phyloP scores from a whole-genome alignment of 2,888 invertebrate species.

The Galeruca laticollis region DNA sequence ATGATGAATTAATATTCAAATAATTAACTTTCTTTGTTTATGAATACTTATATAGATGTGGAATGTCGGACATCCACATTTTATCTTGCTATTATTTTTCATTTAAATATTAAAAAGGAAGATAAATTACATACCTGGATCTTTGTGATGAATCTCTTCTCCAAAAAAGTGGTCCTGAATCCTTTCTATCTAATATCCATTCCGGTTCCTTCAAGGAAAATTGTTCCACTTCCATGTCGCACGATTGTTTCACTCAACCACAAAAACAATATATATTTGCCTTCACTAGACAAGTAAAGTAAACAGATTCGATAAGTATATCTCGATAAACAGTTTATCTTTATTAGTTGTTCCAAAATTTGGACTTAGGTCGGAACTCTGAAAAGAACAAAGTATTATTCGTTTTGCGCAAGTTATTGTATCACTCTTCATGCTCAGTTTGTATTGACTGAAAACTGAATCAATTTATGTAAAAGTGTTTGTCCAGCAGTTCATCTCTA shows the following conservation, averaged over 20 bases:
- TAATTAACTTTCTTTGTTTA: no score
- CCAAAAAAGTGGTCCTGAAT: constrained; percentile 64
- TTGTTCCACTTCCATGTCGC: constrained; percentile 51
- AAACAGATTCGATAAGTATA: constrained; percentile 1
- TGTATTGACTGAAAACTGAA: constrained; percentile 15
- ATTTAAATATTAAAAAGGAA: no score
- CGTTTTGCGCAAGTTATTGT: neutral
- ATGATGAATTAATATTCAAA: no score
- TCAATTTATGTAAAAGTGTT: neutral
- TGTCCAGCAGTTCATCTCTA: constrained; percentile 5
- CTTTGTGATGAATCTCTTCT: constrained; percentile 60
- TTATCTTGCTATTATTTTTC: no score
- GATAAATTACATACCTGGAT: constrained; percentile 32
- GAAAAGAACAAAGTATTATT: constrained; percentile 8
- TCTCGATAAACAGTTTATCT: constrained; percentile 1
- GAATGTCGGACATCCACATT: no score
- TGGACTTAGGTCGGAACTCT: neutral
- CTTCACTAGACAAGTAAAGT: neutral
- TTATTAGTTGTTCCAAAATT: neutral
- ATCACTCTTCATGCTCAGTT: neutral
- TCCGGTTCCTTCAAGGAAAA: constrained; percentile 59
- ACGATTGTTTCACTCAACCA: neutral
- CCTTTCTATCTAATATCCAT: constrained; percentile 65
- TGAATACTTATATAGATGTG: no score
- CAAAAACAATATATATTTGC: constrained; percentile 7